These are phyloP conservation scores for Tachina lurida DNA, from an alignment of 2,888 invertebrate genomes.

Conservation along the genomic window DNA sequence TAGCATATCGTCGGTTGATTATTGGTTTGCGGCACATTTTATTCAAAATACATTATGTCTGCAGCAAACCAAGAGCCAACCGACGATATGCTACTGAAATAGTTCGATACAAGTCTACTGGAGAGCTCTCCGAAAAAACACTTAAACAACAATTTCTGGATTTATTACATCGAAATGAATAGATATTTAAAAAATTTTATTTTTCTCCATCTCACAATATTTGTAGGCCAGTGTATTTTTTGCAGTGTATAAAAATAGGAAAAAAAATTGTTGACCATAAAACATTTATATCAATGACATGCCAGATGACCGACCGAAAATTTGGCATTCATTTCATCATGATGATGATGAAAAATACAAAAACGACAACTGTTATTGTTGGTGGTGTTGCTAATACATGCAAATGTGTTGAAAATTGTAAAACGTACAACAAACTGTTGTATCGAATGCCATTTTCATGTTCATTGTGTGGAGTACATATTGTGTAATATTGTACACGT, in stretches of 20 bases:
- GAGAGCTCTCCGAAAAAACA: no score
- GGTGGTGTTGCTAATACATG: conserved; percentile 24
- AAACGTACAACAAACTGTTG: not conserved
- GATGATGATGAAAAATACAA: not conserved
- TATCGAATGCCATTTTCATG: conserved; percentile 4
- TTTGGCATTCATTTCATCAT: not conserved
- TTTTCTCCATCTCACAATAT: no score
- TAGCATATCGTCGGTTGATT: no score
- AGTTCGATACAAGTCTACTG: no score
- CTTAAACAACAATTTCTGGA: no score
- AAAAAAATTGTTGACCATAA: conserved; percentile 23
- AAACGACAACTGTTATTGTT: not conserved
- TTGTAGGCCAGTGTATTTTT: not conserved
- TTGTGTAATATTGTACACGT: conserved; percentile 37
- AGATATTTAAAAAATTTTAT: no score
- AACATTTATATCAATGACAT: conserved; percentile 62
- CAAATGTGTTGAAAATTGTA: conserved; percentile 52
- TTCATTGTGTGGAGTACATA: not conserved
- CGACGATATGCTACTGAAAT: no score
- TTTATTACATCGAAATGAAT: no score
- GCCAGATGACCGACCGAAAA: conserved; percentile 46
- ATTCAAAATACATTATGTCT: no score
- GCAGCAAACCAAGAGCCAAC: no score
- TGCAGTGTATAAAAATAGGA: not conserved
- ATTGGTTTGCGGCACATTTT: no score